Base-by-base conservation (phyloP, 2,113 vertebrate species). In the Pomatostomus ruficeps region DNA sequence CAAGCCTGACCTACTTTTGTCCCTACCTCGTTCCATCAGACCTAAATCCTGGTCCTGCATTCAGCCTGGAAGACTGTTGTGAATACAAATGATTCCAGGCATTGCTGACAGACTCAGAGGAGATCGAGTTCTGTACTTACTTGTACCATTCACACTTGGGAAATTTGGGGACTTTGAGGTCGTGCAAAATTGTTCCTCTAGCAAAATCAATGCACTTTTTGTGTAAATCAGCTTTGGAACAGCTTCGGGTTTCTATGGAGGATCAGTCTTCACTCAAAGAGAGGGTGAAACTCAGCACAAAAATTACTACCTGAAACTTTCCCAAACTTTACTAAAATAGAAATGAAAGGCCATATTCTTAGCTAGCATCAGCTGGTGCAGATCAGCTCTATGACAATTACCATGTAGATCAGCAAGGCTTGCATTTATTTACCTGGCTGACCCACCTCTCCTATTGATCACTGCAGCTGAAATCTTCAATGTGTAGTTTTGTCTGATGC, bases 391-490 rank as follows among this genome's bases (percentile, higher is more conserved):
- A 46, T n/a, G 80, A 73, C 61, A 94, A 85, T 85, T 62, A 92
- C 62, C 28, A 48, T 10, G 49, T 19, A 63, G 70, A 91, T 85
- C 81, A 87, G 92, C 95, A 91, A 93, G 58, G 26, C n/a, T 84
- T 90, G 87, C 92, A 68, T 57, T 94, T 93, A 51, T 94, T 89
- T 75, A 77, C 61, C 76, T 94, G 91, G 92, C 94, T 95, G 92
- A 80, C 91, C 89, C 88, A 80, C 70, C 76, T 96, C 89, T 94
- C 85, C 89, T 96, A 97, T 95, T 92, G 96, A 97, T 97, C 78
- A 61, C 28, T 91, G 51, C 83, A 93, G 73, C 77, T 84, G 88
- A 91, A 81, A 71, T 55, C 51, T 79, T 76, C 80, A 81, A 2
- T 2, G 31, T 66, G 45, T 12, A 49, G 28, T 77, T 93, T 91